These are phyloP conservation scores for Chaetura pelagica DNA, from an alignment of 2,113 vertebrate species.

Conservation along the genomic window DNA sequence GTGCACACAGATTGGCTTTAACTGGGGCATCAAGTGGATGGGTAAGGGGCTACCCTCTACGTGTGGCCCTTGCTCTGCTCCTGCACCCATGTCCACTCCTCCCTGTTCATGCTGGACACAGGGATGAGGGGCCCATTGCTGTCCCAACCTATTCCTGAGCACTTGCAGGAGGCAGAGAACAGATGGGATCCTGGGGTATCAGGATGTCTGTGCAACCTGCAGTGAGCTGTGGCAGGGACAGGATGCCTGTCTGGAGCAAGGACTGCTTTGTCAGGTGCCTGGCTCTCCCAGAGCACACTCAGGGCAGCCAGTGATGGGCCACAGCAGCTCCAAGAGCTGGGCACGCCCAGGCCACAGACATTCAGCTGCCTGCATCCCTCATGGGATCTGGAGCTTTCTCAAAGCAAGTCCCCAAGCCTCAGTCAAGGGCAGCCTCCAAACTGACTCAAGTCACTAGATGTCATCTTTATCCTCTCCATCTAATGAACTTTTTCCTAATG, in stretches of 20 bases:
- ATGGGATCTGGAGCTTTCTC: not conserved
- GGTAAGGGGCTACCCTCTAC: not conserved
- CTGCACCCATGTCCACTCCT: not conserved
- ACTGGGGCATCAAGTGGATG: not conserved
- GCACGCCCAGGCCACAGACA: not conserved
- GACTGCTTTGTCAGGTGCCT: not conserved
- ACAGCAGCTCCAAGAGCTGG: not conserved
- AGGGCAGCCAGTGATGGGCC: not conserved
- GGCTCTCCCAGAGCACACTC: rapidly evolving
- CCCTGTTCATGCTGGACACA: not conserved
- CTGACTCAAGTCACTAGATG: not conserved
- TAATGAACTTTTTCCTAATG: not conserved
- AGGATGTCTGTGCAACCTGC: not conserved
- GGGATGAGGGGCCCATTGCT: not conserved
- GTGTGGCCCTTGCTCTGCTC: not conserved
- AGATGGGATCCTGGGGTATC: not conserved
- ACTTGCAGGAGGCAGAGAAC: not conserved
- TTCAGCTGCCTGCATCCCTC: not conserved
- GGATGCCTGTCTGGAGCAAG: not conserved
- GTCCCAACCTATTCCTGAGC: not conserved
- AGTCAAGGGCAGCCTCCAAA: not conserved
- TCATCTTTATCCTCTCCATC: not conserved
- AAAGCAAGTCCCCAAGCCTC: not conserved
- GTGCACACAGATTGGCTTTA: not conserved
- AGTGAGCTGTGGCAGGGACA: not conserved